Evolutionary conservation across 2,888 invertebrate species (phyloP).

Genomic region (Acrobasis repandana): DNA sequence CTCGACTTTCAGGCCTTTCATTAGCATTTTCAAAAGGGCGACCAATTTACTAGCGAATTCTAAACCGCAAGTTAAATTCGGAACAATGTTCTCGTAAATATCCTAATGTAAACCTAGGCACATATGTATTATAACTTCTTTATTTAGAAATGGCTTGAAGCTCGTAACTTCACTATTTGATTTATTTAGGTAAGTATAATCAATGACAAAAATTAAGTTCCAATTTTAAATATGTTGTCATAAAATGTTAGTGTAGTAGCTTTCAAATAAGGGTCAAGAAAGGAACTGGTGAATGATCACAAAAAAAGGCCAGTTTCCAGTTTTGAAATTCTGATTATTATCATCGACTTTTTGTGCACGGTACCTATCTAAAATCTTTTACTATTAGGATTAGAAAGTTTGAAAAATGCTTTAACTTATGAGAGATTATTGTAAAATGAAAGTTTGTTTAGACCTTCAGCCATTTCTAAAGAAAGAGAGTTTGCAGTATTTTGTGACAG

Average conservation of each 20-base stretch:
- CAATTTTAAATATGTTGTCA: too few species aligned
- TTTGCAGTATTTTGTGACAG: conserved; percentile 70
- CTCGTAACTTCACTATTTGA: conserved; percentile 27
- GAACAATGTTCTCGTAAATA: conserved; percentile 68
- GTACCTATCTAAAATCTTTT: conserved; percentile 7
- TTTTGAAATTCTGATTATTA: too few species aligned
- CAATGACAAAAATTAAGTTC: too few species aligned
- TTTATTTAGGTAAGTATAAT: conserved; percentile 3
- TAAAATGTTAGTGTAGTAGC: too few species aligned
- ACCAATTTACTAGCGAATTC: conserved; percentile 69
- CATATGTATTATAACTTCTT: neutral
- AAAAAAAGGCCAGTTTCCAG: too few species aligned
- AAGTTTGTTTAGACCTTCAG: conserved; percentile 34
- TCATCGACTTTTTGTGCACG: too few species aligned
- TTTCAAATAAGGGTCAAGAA: too few species aligned
- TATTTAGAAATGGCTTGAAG: conserved; percentile 14
- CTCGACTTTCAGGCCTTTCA: conserved; percentile 71
- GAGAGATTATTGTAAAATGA: neutral
- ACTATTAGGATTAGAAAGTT: conserved; percentile 1
- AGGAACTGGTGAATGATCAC: too few species aligned
- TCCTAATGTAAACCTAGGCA: conserved; percentile 22
- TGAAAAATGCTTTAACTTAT: neutral
- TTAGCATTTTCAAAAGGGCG: conserved; percentile 75
- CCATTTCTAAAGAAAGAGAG: conserved; percentile 5
- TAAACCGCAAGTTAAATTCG: conserved; percentile 71